Evolutionary conservation across 2,113 vertebrate species (phyloP), one percentile per base, ranked within the genome.

Genomic region (Rhombomys opimus): DNA sequence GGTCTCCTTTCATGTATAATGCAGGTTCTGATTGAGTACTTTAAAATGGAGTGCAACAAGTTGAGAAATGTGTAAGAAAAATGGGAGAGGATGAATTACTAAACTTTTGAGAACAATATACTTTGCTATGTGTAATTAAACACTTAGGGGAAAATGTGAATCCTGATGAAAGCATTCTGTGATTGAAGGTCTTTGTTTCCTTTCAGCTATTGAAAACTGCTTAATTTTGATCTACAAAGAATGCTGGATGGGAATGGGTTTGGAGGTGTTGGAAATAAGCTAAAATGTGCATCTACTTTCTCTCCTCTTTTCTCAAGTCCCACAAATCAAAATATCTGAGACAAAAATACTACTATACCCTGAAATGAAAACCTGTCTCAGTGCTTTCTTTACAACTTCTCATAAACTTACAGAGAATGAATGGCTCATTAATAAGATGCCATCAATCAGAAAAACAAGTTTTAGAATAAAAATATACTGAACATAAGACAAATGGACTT

Each of bases 191-290:
- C 38, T 76, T 84, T 68, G n/a, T 76, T 17, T 38, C 25, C 80
- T 82, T 38, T 95, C 52, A 96, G 73, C 32, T 94, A 46, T 87
- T 65, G 46, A 22, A 93, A 70, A 90, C 20, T 20, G 2, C 87
- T 96, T 94, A 89, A 87, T 92, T 95, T 92, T 92, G n/a, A 96
- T 96, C 52, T 96, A 89, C 72, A 95, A 91, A 25, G 32, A 94
- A 93, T 87, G 22, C 32, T 52, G 30, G 30, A 32, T 30, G 23
- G 41, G 50, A 38, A 52, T 41, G 8, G 7, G 0, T 93, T 90
- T 85, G 18, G 46, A 25, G 27, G 3, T 18, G 87, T 95, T 89
- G 72, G 38, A 14, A 59, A 57, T 95, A 88, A 93, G 13, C n/a
- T 94, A 82, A 93, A 96, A 94, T 5, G 38, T 12, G 54, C 12